phyloP scores from a whole-genome alignment of 2,888 invertebrate genomes.

The Mylabris sibirica region DNA sequence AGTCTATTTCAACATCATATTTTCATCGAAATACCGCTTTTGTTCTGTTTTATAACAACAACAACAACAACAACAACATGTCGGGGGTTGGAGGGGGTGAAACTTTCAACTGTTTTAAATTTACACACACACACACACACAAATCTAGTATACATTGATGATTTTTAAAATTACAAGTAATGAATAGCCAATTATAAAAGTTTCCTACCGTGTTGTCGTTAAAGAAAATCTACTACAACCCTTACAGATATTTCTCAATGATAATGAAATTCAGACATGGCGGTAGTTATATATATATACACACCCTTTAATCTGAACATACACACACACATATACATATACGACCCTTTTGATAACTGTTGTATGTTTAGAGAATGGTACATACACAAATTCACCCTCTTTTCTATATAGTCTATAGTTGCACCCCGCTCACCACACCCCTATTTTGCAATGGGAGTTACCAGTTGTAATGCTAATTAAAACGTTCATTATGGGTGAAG shows the following conservation, averaged over 20 bases:
- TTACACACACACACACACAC: too few relatives aligned
- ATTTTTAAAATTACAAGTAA: too few relatives aligned
- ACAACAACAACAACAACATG: constrained; percentile 33
- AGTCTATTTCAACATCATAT: constrained; percentile 47
- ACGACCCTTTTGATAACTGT: constrained; percentile 2
- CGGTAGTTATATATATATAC: not conserved
- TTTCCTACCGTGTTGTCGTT: not conserved
- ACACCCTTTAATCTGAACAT: not conserved
- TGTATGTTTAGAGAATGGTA: constrained; percentile 3
- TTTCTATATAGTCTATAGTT: not conserved
- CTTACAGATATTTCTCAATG: not conserved
- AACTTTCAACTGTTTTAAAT: not conserved
- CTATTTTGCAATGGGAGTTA: constrained; percentile 31
- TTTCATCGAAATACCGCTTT: constrained; percentile 26
- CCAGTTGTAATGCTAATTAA: constrained; percentile 41
- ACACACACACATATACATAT: not conserved
- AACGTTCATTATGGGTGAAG: constrained; percentile 34
- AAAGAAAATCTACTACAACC: not conserved
- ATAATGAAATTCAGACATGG: not conserved
- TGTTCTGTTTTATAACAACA: constrained; percentile 43
- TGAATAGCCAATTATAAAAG: not conserved
- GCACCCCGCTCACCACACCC: constrained; percentile 17
- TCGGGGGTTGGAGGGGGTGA: not conserved
- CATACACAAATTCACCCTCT: constrained; percentile 4
- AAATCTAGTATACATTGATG: too few relatives aligned